Evolutionary conservation across 2,797 vertebrate species (phyloP).

Genomic region (Diceros bicornis): DNA sequence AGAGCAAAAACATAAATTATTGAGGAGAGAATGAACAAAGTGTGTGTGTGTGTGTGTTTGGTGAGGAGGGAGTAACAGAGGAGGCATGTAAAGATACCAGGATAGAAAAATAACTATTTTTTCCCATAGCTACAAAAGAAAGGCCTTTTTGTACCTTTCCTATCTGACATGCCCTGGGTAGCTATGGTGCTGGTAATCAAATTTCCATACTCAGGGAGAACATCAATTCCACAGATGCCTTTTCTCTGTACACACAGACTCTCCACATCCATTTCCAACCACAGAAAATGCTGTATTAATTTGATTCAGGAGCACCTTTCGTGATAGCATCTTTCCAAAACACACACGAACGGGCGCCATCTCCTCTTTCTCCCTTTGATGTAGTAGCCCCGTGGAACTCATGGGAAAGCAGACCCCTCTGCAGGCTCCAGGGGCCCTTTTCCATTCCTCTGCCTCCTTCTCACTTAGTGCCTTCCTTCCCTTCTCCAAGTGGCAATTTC

Average conservation of each 20-base stretch:
- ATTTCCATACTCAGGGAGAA: constrained; percentile 64
- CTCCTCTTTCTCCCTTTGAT: constrained; percentile 46
- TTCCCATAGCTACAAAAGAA: not conserved
- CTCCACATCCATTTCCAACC: constrained; percentile 14
- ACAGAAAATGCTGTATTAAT: constrained; percentile 68
- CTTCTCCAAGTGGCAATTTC: not conserved
- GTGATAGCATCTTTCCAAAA: constrained; percentile 61
- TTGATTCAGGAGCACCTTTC: constrained; percentile 65
- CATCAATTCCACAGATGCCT: constrained; percentile 56
- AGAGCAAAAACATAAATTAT: not conserved
- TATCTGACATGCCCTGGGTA: constrained; percentile 28
- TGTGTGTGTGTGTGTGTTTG: not conserved
- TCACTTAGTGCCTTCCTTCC: not conserved
- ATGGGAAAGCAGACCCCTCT: not conserved
- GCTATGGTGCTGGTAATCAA: constrained; percentile 34
- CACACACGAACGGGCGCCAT: not conserved
- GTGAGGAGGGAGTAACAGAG: not conserved
- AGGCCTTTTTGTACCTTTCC: not conserved
- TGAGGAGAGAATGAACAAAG: not conserved
- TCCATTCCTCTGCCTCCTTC: not conserved
- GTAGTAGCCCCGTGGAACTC: not conserved
- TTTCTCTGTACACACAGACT: constrained; percentile 7
- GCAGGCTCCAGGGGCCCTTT: not conserved
- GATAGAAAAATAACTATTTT: not conserved
- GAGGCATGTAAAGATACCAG: not conserved